A percentile compares a stretch with the other conserved stretches of the same genome.
These are phyloP conservation scores for Rhyacophila evoluta DNA, from an alignment of 2,888 invertebrate species.

Conservation along the genomic window DNA sequence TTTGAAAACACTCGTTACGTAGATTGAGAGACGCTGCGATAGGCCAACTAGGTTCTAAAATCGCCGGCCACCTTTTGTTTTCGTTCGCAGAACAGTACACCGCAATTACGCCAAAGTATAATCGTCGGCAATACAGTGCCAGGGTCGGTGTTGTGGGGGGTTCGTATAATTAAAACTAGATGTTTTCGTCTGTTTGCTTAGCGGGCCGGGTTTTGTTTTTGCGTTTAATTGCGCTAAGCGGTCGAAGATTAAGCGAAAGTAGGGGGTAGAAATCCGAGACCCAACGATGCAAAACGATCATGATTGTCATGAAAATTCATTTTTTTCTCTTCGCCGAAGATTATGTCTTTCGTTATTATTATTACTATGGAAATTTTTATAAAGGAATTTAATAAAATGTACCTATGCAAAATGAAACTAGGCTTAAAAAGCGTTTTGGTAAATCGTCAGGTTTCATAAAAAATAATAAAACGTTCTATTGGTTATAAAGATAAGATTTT, in stretches of 20 bases:
- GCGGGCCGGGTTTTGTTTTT: constrained; percentile 15
- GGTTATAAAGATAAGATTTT: too few species aligned
- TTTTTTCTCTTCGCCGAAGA: background rate
- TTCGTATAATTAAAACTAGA: constrained; percentile 29
- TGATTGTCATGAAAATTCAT: background rate
- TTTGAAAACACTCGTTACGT: background rate
- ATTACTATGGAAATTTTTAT: too few species aligned
- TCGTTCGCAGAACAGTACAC: constrained; percentile 20
- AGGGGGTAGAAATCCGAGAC: background rate
- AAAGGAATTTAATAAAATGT: background rate
- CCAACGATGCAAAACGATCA: constrained; percentile 5
- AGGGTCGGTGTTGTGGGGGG: background rate
- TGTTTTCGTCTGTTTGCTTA: constrained; percentile 28
- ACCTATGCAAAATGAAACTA: background rate
- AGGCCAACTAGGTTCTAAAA: background rate
- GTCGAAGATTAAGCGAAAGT: constrained; percentile 8
- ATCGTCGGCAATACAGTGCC: background rate
- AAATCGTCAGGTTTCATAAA: background rate
- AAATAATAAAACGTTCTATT: background rate
- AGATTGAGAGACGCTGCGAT: background rate
- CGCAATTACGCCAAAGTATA: constrained; percentile 36
- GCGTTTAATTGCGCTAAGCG: constrained; percentile 20
- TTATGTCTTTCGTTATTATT: too few species aligned
- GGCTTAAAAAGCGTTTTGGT: background rate
- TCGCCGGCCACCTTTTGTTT: constrained; percentile 33